These are phyloP conservation scores for Coptodon rendalli DNA, from an alignment of 2,113 vertebrate genomes.

Conservation along the genomic window DNA sequence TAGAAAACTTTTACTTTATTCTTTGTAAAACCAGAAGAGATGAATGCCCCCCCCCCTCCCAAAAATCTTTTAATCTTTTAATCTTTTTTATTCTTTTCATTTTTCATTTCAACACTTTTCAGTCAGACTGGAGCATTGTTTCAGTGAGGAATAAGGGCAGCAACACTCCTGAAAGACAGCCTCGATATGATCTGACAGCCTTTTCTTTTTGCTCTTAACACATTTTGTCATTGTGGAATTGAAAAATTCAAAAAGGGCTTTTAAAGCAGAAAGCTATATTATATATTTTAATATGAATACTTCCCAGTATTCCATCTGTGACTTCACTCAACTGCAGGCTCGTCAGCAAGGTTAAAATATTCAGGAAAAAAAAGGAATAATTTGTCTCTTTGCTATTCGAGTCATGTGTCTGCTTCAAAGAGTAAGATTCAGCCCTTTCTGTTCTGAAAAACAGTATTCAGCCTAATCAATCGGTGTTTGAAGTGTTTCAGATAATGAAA, in stretches of 20 bases:
- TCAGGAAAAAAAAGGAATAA: neutral
- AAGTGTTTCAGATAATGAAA: slow-evolving; percentile 15
- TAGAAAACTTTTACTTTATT: neutral
- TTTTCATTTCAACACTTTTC: neutral
- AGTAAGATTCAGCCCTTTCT: neutral
- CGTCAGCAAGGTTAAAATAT: neutral
- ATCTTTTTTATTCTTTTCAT: neutral
- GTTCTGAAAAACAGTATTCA: neutral
- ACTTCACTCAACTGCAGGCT: neutral
- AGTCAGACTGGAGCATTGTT: neutral
- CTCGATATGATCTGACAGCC: neutral
- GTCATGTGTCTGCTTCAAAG: neutral
- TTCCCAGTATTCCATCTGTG: neutral
- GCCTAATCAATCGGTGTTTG: neutral
- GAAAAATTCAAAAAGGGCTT: neutral
- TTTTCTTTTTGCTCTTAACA: neutral
- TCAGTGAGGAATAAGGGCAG: neutral
- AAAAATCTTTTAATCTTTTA: neutral
- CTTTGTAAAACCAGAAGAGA: neutral
- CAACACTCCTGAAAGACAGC: neutral
- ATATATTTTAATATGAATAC: neutral
- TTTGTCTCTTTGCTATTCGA: neutral
- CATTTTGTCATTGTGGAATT: neutral
- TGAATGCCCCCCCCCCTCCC: accelerated
- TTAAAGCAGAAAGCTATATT: neutral